These are phyloP conservation scores for Drosophila tanythrix DNA, from an alignment of 2,888 invertebrate species.

Conservation along the genomic window DNA sequence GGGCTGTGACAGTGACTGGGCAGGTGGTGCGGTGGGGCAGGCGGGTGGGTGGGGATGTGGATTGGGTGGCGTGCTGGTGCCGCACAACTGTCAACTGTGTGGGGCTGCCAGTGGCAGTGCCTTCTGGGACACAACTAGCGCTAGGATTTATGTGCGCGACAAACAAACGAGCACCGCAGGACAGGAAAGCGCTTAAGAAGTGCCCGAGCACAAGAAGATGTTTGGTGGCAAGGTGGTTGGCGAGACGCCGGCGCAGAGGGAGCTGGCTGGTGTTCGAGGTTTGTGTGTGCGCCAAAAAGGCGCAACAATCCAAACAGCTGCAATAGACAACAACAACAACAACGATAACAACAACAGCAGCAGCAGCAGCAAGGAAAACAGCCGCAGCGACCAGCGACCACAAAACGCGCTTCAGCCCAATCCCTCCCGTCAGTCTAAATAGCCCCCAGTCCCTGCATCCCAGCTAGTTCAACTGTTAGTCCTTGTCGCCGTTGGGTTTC, in stretches of 20 bases:
- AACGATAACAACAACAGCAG: not conserved
- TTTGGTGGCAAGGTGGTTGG: not conserved
- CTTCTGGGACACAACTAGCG: slow-evolving; percentile 82
- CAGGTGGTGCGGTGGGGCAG: slow-evolving; percentile 28
- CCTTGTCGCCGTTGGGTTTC: slow-evolving; percentile 8
- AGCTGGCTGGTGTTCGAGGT: slow-evolving; percentile 1
- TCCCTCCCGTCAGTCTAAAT: slow-evolving; percentile 6
- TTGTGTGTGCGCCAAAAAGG: slow-evolving; percentile 30
- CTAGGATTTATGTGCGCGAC: slow-evolving; percentile 82
- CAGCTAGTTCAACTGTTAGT: slow-evolving; percentile 12
- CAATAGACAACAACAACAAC: slow-evolving; percentile 58
- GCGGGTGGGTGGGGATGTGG: not conserved
- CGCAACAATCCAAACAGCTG: slow-evolving; percentile 76
- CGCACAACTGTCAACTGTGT: slow-evolving; percentile 72
- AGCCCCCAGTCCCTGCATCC: not conserved
- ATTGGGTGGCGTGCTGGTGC: slow-evolving; percentile 11
- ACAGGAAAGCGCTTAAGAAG: slow-evolving; percentile 81
- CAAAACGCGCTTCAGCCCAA: slow-evolving; percentile 35
- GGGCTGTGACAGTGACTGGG: slow-evolving; percentile 55
- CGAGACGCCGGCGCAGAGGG: not conserved
- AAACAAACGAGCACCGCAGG: slow-evolving; percentile 84
- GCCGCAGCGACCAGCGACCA: slow-evolving; percentile 56
- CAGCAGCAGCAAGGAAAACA: slow-evolving; percentile 18
- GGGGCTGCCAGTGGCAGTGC: slow-evolving; percentile 77
- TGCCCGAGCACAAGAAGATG: slow-evolving; percentile 39